These are phyloP conservation scores for Campopleginae sp. DNA, from an alignment of 2,888 invertebrate genomes.

Conservation along the genomic window DNA sequence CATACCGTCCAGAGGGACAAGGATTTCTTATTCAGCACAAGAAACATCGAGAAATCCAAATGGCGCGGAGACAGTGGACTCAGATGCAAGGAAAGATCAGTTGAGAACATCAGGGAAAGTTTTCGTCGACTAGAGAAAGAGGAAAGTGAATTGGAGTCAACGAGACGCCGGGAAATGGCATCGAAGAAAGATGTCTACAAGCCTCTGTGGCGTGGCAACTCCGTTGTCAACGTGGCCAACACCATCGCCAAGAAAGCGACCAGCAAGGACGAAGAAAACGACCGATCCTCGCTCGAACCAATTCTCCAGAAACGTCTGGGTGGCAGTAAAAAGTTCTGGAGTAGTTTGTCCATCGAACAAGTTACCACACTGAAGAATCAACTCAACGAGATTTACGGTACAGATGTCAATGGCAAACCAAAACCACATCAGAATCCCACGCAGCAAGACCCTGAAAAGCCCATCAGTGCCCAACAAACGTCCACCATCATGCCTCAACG, in stretches of 20 bases:
- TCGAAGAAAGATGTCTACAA: constrained; percentile 90
- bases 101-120: constrained; percentile 92
- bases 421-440: constrained; percentile 48
- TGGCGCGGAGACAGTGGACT: constrained; percentile 92
- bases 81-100: constrained; percentile 93
- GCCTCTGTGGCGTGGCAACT: constrained; percentile 93
- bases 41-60: constrained; percentile 89
- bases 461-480: constrained; percentile 10
- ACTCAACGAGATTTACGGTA: constrained; percentile 92
- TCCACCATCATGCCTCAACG: background rate
- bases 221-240: constrained; percentile 92
- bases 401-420: constrained; percentile 83
- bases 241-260: constrained; percentile 88
- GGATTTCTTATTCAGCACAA: constrained; percentile 92
- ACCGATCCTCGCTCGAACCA: constrained; percentile 83
- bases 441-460: constrained; percentile 37
- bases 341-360: constrained; percentile 93
- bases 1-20: constrained; percentile 92
- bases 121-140: constrained; percentile 88
- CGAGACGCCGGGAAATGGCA: constrained; percentile 83
- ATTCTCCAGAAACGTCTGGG: constrained; percentile 86
- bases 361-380: constrained; percentile 92
- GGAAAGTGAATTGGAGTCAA: constrained; percentile 84
- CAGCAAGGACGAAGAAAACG: constrained; percentile 81
- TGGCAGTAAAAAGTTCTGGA: constrained; percentile 91